These are phyloP conservation scores for Megathymus violae DNA, from an alignment of 1,140 invertebrate genomes.

Conservation along the genomic window DNA sequence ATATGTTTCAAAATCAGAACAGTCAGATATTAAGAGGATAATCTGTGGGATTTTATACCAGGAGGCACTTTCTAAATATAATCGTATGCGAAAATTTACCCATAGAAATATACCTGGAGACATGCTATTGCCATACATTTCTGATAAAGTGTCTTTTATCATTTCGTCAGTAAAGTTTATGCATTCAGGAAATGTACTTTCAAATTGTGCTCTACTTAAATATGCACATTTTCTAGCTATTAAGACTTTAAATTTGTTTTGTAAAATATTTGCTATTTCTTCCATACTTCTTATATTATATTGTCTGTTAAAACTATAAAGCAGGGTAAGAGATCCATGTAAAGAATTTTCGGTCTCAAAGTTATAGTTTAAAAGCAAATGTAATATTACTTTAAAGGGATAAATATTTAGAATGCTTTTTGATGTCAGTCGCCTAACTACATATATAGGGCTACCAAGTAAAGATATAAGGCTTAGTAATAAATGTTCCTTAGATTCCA, in stretches of 20 bases:
- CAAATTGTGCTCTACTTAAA: slow-evolving; percentile 52
- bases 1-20: slow-evolving; percentile 55
- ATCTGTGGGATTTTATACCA: slow-evolving; percentile 50
- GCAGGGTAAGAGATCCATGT: slow-evolving; percentile 68
- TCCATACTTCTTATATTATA: slow-evolving; percentile 36
- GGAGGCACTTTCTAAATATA: slow-evolving; percentile 44
- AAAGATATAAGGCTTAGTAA: slow-evolving; percentile 53
- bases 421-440: slow-evolving; percentile 67
- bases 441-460: slow-evolving; percentile 73
- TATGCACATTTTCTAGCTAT: slow-evolving; percentile 50
- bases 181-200: slow-evolving; percentile 40
- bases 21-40: slow-evolving; percentile 48
- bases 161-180: slow-evolving; percentile 30
- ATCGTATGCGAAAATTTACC: slow-evolving; percentile 51
- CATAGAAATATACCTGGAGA: slow-evolving; percentile 57
- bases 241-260: slow-evolving; percentile 41
- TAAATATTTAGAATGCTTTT: slow-evolving; percentile 70
- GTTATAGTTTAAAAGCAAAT: slow-evolving; percentile 41
- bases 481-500: slow-evolving; percentile 44
- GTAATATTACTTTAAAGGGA: slow-evolving; percentile 49
- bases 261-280: slow-evolving; percentile 33
- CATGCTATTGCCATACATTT: slow-evolving; percentile 40
- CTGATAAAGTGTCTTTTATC: slow-evolving; percentile 44
- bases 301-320: slow-evolving; percentile 52
- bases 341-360: slow-evolving; percentile 61